Conservation (phyloP, 2,113 vertebrate genomes). For the Stomatorhinus ivindoensis region DNA sequence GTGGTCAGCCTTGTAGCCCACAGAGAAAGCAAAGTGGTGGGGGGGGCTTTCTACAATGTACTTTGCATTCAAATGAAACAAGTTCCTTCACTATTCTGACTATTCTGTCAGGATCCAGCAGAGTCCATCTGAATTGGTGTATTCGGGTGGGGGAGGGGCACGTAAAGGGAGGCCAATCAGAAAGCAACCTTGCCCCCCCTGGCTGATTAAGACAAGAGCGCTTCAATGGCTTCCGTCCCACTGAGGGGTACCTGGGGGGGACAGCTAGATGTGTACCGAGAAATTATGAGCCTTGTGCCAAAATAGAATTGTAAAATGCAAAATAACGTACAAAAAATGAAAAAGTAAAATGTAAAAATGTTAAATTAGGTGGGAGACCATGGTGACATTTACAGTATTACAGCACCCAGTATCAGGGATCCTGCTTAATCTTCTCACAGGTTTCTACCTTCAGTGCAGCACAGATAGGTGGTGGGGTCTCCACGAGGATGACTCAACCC, state of each 20-base stretch:
- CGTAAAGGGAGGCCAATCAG: not conserved
- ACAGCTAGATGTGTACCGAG: not conserved
- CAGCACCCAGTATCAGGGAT: not conserved
- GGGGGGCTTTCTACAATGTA: slow-evolving; percentile 26
- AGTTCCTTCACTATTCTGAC: not conserved
- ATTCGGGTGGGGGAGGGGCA: not conserved
- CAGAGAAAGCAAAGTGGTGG: slow-evolving; percentile 21
- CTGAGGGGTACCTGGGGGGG: not conserved
- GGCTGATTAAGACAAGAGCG: slow-evolving; percentile 22
- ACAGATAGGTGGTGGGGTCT: not conserved
- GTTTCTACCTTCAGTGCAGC: not conserved
- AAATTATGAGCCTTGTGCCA: not conserved
- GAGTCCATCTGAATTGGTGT: not conserved
- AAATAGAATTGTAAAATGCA: no score
- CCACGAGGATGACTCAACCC: not conserved
- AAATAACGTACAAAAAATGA: no score
- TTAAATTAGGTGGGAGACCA: not conserved
- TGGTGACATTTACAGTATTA: not conserved
- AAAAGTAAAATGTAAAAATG: not conserved
- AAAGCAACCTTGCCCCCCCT: not conserved
- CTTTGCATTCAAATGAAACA: slow-evolving; percentile 40
- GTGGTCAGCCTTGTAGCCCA: slow-evolving; percentile 37
- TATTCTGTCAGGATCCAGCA: not conserved
- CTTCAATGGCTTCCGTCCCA: slow-evolving; percentile 2
- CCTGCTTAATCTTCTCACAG: not conserved